phyloP scores from a whole-genome alignment of 2,113 vertebrate genomes.

The Elephantulus edwardii region DNA sequence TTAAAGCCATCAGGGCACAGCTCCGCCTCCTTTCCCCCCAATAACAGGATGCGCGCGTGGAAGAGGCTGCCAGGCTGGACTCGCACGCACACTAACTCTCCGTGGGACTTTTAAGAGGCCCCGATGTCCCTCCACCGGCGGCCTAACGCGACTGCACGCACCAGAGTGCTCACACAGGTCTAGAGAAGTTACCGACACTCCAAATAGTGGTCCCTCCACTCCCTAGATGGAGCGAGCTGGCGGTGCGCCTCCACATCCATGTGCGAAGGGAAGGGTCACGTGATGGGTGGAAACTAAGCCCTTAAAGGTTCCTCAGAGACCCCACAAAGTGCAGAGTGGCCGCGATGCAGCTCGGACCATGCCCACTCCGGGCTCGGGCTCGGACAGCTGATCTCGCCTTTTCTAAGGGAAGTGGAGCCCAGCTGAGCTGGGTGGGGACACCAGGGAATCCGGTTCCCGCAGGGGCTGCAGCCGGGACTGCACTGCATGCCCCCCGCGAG shows the following conservation, averaged over 20 bases:
- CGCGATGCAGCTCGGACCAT: too few relatives aligned
- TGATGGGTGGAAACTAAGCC: neutral
- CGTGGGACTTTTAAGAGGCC: neutral
- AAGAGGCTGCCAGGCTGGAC: neutral
- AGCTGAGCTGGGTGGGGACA: neutral
- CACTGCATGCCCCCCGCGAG: neutral
- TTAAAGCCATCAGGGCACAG: neutral
- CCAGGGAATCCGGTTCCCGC: constrained; percentile 22
- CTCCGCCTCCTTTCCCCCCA: constrained; percentile 35
- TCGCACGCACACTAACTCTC: neutral
- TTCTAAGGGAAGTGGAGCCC: neutral
- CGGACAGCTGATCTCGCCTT: neutral
- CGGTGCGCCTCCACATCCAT: neutral
- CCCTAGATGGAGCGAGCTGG: too few relatives aligned
- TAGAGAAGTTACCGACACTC: neutral
- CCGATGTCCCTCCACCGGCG: too few relatives aligned
- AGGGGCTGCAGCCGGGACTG: too few relatives aligned
- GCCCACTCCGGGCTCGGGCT: neutral
- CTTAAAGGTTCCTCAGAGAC: too few relatives aligned
- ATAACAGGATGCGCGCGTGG: constrained; percentile 23
- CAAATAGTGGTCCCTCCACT: neutral
- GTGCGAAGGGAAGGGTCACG: neutral
- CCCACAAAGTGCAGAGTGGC: too few relatives aligned
- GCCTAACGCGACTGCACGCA: neutral
- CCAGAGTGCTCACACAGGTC: neutral